Evolutionary conservation across 2,113 vertebrate species (phyloP), one percentile per base, ranked within the genome.

Genomic region (Neodontobutis hainanensis): DNA sequence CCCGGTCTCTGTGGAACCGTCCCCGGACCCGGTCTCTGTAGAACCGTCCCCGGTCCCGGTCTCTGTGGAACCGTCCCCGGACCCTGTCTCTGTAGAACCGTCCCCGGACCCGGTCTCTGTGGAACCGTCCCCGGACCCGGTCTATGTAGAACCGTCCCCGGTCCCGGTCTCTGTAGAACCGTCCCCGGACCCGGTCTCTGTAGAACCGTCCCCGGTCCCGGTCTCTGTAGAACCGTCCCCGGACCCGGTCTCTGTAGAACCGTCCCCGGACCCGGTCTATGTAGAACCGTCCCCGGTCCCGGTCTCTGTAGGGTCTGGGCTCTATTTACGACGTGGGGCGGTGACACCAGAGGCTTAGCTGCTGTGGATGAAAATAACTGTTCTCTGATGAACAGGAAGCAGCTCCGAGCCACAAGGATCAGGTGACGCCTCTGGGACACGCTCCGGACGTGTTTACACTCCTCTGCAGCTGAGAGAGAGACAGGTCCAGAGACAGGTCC

Each of bases 361-460:
- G 50, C 50, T 52, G 50, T 11, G 11, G 50, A 52, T 52, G 50
- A 27, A 52, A 52, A 52, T 52, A 52, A 27, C 27, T 11, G 16
- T 27, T 11, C 19, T 34, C 27, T 34, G 19, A 52, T 19, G 49
- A 11, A 52, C 50, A 52, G 50, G 50, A 52, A 51, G 50, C 19
- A 52, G 19, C 19, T 27, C 19, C 19, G 19, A 52, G 27, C 4
- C 50, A 6, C 50, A 19, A 11, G 50, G 10, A 12, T 27, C 11
- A 16, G 11, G 34, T 52, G 19, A 11, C 50, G 6, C 7, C 49
- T 8, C 7, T 27, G 16, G n/a, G 47, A 49, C 47, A 16, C n/a
- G 47, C 19, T 27, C 19, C 19, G 19, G 19, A 27, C 19, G 19
- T 27, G 19, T 27, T 27, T 27, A 27, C 19, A 27, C 19, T 27